Percentiles rank a stretch among this genome's conserved stretches.
phyloP scores from a whole-genome alignment of 2,113 vertebrate species.

The Clarias macrocephalus region DNA sequence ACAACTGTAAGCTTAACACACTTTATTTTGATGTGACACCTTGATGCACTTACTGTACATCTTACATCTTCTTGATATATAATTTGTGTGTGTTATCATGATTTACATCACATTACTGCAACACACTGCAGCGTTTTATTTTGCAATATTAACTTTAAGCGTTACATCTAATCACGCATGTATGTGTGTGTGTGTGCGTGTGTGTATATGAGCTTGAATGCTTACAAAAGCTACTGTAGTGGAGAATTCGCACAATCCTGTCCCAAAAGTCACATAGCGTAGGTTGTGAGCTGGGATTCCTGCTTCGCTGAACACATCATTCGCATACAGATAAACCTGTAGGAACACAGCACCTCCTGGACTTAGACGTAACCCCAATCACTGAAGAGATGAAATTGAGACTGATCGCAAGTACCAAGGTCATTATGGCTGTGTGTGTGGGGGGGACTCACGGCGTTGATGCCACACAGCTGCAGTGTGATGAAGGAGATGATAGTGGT shows the following conservation, averaged over 20 bases:
- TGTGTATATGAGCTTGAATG: constrained; percentile 18
- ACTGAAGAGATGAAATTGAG: background rate
- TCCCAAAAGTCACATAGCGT: constrained; percentile 73
- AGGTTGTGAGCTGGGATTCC: constrained; percentile 71
- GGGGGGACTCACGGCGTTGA: constrained; percentile 74
- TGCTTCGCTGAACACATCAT: constrained; percentile 73
- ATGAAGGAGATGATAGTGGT: constrained; percentile 63
- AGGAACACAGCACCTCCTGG: constrained; percentile 34
- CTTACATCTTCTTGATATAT: too few species aligned
- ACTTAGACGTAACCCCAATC: background rate
- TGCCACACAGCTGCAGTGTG: constrained; percentile 79
- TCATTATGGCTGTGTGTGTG: background rate
- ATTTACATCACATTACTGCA: background rate
- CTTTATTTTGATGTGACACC: background rate
- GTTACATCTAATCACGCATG: background rate
- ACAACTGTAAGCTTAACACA: background rate
- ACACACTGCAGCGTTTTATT: background rate
- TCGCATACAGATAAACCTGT: constrained; percentile 82
- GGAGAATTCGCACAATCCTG: constrained; percentile 72
- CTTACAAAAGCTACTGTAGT: constrained; percentile 75
- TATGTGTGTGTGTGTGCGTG: background rate
- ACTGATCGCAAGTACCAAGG: background rate
- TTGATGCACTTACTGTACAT: too few species aligned
- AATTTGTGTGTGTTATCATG: too few species aligned
- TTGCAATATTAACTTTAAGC: background rate